Conservation (phyloP, 2,113 vertebrate species). For the Callipepla californica region DNA sequence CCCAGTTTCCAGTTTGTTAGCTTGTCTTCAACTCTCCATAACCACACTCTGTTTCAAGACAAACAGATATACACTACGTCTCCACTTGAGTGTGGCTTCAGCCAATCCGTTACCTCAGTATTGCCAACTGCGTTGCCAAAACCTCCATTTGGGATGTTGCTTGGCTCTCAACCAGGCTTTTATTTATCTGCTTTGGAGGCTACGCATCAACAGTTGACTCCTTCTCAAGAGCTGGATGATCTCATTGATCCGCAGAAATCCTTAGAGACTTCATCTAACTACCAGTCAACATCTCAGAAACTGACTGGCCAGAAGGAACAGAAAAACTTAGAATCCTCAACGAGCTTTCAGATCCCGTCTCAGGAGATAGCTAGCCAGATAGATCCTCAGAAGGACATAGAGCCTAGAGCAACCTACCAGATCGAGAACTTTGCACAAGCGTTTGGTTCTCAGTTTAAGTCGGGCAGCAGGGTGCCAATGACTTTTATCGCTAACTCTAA, state of each 20-base stretch:
- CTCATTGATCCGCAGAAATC: slow-evolving; percentile 95
- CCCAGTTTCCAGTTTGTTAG: slow-evolving; percentile 92
- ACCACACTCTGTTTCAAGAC: slow-evolving; percentile 92
- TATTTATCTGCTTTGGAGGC: slow-evolving; percentile 92
- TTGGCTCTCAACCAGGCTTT: slow-evolving; percentile 92
- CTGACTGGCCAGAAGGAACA: slow-evolving; percentile 92
- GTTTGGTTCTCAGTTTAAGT: slow-evolving; percentile 99
- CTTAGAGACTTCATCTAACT: slow-evolving; percentile 87
- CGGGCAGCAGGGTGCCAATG: slow-evolving; percentile 95
- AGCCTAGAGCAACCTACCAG: slow-evolving; percentile 93
- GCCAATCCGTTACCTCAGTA: slow-evolving; percentile 92
- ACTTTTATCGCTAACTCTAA: slow-evolving; percentile 90
- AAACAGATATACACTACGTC: slow-evolving; percentile 94
- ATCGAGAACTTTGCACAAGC: slow-evolving; percentile 99
- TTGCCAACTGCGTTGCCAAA: slow-evolving; percentile 94
- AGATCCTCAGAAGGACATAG: slow-evolving; percentile 91
- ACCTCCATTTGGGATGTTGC: slow-evolving; percentile 95
- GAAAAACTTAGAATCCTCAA: slow-evolving; percentile 87
- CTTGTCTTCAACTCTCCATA: slow-evolving; percentile 91
- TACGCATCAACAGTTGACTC: slow-evolving; percentile 96
- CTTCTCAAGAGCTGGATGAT: slow-evolving; percentile 98
- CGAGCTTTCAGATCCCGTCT: slow-evolving; percentile 89
- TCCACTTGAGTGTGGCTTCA: slow-evolving; percentile 94
- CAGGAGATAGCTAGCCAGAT: slow-evolving; percentile 91
- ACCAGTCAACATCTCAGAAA: slow-evolving; percentile 92